Evolutionary conservation across 2,113 vertebrate genomes (phyloP).

Genomic region (Oostethus manadensis): DNA sequence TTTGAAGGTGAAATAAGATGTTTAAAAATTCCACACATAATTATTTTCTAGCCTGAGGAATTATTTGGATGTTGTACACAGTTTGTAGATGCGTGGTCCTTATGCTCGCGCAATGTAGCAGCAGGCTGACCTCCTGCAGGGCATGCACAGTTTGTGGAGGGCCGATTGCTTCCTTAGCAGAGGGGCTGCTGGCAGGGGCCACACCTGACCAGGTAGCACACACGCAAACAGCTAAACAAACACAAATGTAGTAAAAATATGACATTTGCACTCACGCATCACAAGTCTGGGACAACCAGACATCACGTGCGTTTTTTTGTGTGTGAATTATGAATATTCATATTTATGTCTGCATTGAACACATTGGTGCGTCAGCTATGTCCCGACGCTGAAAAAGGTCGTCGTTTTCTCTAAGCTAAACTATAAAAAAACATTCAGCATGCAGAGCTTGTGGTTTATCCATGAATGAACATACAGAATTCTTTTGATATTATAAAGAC

Average conservation of each 20-base stretch:
- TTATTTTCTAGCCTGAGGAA: too few relatives aligned
- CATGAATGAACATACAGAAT: neutral
- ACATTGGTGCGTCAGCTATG: neutral
- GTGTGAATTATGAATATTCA: neutral
- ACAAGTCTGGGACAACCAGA: too few relatives aligned
- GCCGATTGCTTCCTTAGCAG: conserved; percentile 59
- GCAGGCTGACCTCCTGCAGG: conserved; percentile 50
- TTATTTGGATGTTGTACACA: too few relatives aligned
- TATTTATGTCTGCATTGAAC: neutral
- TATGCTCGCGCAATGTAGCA: conserved; percentile 23
- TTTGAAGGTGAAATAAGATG: too few relatives aligned
- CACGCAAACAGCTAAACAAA: conserved; percentile 21
- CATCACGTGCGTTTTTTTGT: neutral
- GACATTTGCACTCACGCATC: too few relatives aligned
- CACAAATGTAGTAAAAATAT: neutral
- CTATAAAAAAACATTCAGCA: too few relatives aligned
- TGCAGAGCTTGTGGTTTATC: too few relatives aligned
- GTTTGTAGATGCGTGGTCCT: too few relatives aligned
- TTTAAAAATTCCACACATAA: too few relatives aligned
- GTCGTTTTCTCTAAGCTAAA: too few relatives aligned
- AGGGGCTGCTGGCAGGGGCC: conserved; percentile 65
- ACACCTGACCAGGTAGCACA: conserved; percentile 50
- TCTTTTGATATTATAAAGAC: neutral
- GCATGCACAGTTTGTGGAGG: conserved; percentile 57
- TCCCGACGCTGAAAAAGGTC: too few relatives aligned